Evolutionary conservation across 2,888 invertebrate species (phyloP), one percentile per base, ranked within the genome.

Genomic region (Pecten maximus): DNA sequence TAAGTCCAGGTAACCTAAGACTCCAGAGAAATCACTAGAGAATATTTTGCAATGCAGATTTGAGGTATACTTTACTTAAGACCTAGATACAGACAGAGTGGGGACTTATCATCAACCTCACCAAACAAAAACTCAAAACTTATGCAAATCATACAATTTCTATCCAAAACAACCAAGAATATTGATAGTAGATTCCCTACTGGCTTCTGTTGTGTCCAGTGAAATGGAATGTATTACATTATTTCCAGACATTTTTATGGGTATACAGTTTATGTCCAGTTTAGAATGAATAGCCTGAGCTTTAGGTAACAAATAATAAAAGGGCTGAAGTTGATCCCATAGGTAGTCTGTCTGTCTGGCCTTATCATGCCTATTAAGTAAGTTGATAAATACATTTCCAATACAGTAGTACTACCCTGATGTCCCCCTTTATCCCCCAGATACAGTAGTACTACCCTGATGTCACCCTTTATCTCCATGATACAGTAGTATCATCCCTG

Each of bases 181-280:
- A 16, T 74, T 6, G 35, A 28, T 74, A 15, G 19, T 35, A 4
- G 4, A 35, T 35, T 74, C 28, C 12, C 12, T 35, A 74, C 12
- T 35, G 10, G 2, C 8, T 28, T 74, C 3, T 74, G 74, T 74
- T 54, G 35, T 74, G 74, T 3, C 8, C 28, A 74, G 74, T 74
- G 28, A 74, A 74, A 28, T 35, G 15, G 28, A 35, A 74, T 28
- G 35, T 74, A 35, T 28, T 0, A n/a, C n/a, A 23, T 35, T 74
- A 35, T 74, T 60, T 23, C 74, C 74, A 74, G 74, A 74, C 74
- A 74, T 19, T 74, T 74, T 74, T 74, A 74, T 74, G 74, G 15
- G 35, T 74, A 2, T 35, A 74, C 74, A 74, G 74, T 74, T 74
- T 35, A 74, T 35, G 35, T 74, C 23, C 28, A 74, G 3, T 8